Percentiles rank a stretch among this genome's conserved stretches.
Conservation (phyloP, 1,140 invertebrate genomes). For the Ceratina japonica region DNA sequence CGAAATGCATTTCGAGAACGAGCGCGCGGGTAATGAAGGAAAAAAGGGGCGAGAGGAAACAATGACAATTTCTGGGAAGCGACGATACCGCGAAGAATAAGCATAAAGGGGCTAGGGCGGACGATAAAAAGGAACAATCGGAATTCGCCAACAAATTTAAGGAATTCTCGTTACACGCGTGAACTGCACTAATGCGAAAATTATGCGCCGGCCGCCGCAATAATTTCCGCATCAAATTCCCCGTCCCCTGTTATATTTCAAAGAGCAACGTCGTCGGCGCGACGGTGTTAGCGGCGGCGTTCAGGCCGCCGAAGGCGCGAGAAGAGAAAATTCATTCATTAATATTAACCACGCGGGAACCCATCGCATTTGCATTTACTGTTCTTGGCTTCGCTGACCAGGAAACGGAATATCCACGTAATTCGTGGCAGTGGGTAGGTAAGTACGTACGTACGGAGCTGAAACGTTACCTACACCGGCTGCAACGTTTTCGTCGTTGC, state of each 20-base stretch:
- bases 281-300: too few relatives aligned
- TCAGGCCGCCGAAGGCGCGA: constrained; percentile 32
- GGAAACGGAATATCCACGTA: constrained; percentile 50
- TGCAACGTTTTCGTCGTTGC: constrained; percentile 37
- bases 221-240: constrained; percentile 33
- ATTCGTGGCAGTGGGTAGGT: constrained; percentile 46
- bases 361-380: constrained; percentile 52
- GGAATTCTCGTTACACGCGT: constrained; percentile 14
- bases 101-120: background rate
- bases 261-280: background rate
- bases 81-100: background rate
- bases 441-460: too few relatives aligned
- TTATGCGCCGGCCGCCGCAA: constrained; percentile 14
- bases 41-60: too few relatives aligned
- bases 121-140: background rate
- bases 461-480: background rate
- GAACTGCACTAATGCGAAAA: constrained; percentile 34
- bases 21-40: too few relatives aligned
- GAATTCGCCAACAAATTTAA: constrained; percentile 4
- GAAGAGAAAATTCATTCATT: constrained; percentile 51
- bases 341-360: constrained; percentile 49
- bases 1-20: too few relatives aligned
- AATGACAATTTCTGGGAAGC: too few relatives aligned
- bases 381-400: constrained; percentile 50
- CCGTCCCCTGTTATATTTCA: constrained; percentile 19